Evolutionary conservation across 2,113 vertebrate species (phyloP).

Genomic region (Cheilinus undulatus): DNA sequence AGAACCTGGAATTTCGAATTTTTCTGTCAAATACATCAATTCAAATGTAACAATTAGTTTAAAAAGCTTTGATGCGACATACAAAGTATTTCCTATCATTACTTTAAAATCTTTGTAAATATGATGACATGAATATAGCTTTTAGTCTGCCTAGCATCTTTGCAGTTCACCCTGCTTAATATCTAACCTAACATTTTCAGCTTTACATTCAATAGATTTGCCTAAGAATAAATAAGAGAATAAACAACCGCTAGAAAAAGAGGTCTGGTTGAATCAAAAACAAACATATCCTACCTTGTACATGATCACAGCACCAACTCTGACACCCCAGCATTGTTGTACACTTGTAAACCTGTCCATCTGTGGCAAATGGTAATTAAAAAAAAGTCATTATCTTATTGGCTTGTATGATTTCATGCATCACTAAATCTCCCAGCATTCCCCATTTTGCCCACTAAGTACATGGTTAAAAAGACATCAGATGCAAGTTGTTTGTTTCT

Average conservation of each 20-base stretch:
- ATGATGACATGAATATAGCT: too few relatives aligned
- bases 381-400: conserved; percentile 35
- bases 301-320: conserved; percentile 22
- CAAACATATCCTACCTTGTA: not conserved
- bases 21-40: too few relatives aligned
- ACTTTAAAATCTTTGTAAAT: too few relatives aligned
- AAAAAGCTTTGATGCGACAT: too few relatives aligned
- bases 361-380: conserved; percentile 44
- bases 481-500: conserved; percentile 56
- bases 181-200: too few relatives aligned
- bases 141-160: too few relatives aligned
- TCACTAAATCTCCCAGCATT: conserved; percentile 31
- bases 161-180: too few relatives aligned
- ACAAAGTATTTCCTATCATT: too few relatives aligned
- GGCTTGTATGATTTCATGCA: conserved; percentile 54
- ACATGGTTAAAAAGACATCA: conserved; percentile 79
- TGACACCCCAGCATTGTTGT: conserved; percentile 15
- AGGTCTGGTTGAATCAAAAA: not conserved
- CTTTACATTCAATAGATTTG: not conserved
- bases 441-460: conserved; percentile 43
- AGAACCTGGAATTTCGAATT: too few relatives aligned
- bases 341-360: conserved; percentile 34
- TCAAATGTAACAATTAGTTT: too few relatives aligned
- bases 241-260: not conserved
- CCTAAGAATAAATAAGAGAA: not conserved